Conservation (phyloP, 2,113 vertebrate species). For the Solea senegalensis region DNA sequence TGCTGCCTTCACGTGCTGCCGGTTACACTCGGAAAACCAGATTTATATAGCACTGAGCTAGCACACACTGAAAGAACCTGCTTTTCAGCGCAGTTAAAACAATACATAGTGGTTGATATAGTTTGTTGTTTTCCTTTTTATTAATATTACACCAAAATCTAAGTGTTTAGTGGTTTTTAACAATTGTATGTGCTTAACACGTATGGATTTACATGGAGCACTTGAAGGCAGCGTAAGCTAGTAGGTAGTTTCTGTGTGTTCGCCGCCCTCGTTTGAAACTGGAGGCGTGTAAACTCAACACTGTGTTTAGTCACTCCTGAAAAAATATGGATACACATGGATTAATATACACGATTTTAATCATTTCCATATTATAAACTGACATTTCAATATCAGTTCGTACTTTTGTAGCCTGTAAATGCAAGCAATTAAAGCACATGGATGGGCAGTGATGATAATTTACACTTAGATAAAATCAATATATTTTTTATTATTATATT, state of each 20-base stretch:
- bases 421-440: no score
- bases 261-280: conserved; percentile 62
- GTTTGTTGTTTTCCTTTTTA: not conserved
- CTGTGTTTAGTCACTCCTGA: not conserved
- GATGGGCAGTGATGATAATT: not conserved
- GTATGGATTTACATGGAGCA: conserved; percentile 1
- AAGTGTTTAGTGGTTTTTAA: no score
- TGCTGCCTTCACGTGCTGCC: conserved; percentile 40
- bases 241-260: conserved; percentile 25
- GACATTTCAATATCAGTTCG: not conserved
- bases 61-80: no score
- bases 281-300: conserved; percentile 38
- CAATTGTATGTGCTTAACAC: no score
- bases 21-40: not conserved
- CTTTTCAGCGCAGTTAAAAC: no score
- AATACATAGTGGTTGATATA: no score
- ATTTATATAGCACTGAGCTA: no score
- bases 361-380: not conserved
- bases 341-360: not conserved
- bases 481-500: not conserved
- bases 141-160: no score
- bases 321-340: not conserved
- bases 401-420: not conserved
- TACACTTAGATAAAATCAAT: not conserved
- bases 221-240: conserved; percentile 22